These are phyloP conservation scores for Trileptium ribeirensis DNA, from an alignment of 2,888 invertebrate genomes.

Conservation along the genomic window DNA sequence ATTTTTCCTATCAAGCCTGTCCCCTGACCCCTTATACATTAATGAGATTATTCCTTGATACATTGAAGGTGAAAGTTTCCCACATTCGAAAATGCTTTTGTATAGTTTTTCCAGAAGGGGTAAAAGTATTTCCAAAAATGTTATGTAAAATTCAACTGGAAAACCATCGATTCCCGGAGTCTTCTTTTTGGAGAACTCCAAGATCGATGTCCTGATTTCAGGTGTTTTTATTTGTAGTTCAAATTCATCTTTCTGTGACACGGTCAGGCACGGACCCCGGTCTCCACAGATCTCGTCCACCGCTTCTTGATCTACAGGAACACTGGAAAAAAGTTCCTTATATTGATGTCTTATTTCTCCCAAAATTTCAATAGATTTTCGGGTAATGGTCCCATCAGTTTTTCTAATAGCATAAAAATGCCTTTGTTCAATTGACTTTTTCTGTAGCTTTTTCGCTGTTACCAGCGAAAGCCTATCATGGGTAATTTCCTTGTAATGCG, in stretches of 20 bases:
- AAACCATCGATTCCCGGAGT: neutral
- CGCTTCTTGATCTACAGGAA: too few species aligned
- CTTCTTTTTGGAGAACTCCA: too few species aligned
- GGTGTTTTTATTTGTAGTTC: too few species aligned
- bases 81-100: neutral
- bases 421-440: neutral
- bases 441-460: neutral
- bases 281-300: too few species aligned
- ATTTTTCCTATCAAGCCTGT: neutral
- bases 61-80: neutral
- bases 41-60: neutral
- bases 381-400: neutral
- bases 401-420: neutral
- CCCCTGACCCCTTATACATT: slow-evolving; percentile 14
- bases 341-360: slow-evolving; percentile 8
- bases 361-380: neutral
- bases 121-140: neutral
- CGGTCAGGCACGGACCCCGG: too few species aligned
- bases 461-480: neutral
- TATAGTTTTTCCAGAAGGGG: neutral
- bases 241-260: too few species aligned
- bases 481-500: neutral
- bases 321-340: neutral
- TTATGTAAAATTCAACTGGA: slow-evolving; percentile 6
- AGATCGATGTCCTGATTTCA: too few species aligned